These are phyloP conservation scores for Leptobrachium leishanense DNA, from an alignment of 2,113 vertebrate species.

Conservation along the genomic window DNA sequence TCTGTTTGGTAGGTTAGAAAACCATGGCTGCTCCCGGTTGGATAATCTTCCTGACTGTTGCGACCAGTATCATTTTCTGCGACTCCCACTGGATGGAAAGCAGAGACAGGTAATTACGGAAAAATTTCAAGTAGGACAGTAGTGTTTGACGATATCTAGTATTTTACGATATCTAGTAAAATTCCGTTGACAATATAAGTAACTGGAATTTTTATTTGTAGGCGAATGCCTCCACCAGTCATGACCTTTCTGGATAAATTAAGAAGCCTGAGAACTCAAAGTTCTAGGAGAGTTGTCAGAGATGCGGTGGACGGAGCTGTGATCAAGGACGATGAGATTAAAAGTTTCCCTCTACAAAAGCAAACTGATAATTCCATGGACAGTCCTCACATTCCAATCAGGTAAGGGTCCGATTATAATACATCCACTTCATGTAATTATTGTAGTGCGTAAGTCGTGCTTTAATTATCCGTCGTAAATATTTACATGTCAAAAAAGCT, in stretches of 20 bases:
- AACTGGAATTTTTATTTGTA: background rate
- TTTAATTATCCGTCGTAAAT: too few relatives aligned
- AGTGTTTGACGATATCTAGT: too few relatives aligned
- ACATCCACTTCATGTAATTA: too few relatives aligned
- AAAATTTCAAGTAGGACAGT: background rate
- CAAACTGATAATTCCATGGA: background rate
- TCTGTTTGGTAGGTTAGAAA: background rate
- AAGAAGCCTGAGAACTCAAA: conserved; percentile 1
- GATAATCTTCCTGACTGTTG: conserved; percentile 4
- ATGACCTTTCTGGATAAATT: conserved; percentile 30
- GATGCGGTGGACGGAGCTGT: background rate
- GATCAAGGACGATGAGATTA: background rate
- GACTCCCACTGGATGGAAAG: conserved; percentile 11
- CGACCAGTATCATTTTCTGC: conserved; percentile 12
- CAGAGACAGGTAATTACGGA: conserved; percentile 14
- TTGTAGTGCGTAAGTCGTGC: too few relatives aligned
- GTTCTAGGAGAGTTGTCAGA: background rate
- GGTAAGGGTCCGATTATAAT: background rate
- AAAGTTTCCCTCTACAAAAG: background rate
- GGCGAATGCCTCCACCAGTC: conserved; percentile 37
- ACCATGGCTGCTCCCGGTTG: conserved; percentile 17
- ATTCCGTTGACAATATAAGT: too few relatives aligned
- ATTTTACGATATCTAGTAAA: too few relatives aligned
- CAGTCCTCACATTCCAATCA: background rate
- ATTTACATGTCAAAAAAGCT: too few relatives aligned